These are phyloP conservation scores for Cinclus mexicanus DNA, from an alignment of 2,113 vertebrate species.

Conservation along the genomic window DNA sequence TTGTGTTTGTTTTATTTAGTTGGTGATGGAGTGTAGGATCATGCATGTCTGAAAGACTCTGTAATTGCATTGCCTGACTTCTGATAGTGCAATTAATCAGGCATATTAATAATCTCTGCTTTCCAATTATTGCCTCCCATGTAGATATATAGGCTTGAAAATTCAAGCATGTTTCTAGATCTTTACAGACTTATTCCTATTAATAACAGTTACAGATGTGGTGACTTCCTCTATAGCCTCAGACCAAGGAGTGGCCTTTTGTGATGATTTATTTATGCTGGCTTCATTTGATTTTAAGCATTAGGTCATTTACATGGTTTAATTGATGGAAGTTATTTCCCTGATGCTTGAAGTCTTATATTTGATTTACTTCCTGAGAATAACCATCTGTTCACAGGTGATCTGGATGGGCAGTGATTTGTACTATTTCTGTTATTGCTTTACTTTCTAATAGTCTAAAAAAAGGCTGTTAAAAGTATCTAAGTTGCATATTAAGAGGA, in stretches of 20 bases:
- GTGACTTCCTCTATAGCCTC: neutral
- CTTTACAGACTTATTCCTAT: neutral
- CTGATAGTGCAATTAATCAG: conserved; percentile 30
- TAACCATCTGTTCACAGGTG: neutral
- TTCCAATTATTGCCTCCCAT: conserved; percentile 6
- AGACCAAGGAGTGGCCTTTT: neutral
- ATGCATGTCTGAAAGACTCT: neutral
- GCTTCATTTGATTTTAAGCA: neutral
- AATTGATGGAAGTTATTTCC: neutral
- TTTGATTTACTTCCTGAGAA: conserved; percentile 20
- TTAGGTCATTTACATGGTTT: neutral
- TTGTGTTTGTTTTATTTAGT: conserved; percentile 6
- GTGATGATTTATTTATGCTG: neutral
- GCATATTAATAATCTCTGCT: conserved; percentile 7
- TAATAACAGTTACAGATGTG: neutral
- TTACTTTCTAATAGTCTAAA: neutral
- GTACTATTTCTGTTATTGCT: neutral
- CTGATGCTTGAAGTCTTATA: neutral
- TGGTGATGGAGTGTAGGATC: conserved; percentile 3
- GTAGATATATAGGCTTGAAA: neutral
- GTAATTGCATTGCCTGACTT: conserved; percentile 31
- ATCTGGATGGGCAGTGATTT: neutral
- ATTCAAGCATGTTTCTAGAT: neutral
- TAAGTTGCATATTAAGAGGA: neutral
- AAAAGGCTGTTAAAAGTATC: neutral